These are phyloP conservation scores for Vesta saturnalis DNA, from an alignment of 2,888 invertebrate species.

Conservation along the genomic window DNA sequence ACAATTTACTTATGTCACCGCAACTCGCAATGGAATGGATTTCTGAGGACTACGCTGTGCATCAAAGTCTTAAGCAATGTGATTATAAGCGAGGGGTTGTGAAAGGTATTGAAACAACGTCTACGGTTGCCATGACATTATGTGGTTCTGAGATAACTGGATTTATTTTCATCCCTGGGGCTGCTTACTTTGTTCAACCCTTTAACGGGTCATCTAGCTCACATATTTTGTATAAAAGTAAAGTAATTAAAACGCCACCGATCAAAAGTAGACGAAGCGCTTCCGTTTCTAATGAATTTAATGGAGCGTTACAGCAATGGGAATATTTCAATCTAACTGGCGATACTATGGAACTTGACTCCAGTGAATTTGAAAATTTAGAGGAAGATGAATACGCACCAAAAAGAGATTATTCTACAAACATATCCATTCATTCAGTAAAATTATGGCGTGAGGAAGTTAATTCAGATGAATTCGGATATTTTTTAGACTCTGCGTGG, in stretches of 20 bases:
- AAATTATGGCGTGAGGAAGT: constrained; percentile 50
- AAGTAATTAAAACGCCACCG: constrained; percentile 17
- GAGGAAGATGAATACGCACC: constrained; percentile 7
- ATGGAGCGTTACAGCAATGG: constrained; percentile 35
- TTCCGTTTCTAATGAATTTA: constrained; percentile 12
- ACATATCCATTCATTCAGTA: not conserved
- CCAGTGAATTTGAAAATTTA: constrained; percentile 38
- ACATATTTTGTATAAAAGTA: constrained; percentile 30
- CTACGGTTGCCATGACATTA: constrained; percentile 52
- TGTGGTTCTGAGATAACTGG: constrained; percentile 51
- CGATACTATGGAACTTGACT: constrained; percentile 60
- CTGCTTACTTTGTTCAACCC: constrained; percentile 53
- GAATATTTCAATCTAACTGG: constrained; percentile 63
- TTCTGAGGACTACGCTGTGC: constrained; percentile 40
- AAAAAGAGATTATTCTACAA: not conserved
- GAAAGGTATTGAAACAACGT: constrained; percentile 47
- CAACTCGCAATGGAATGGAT: constrained; percentile 51
- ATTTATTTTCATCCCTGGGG: constrained; percentile 49
- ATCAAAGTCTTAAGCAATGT: constrained; percentile 45
- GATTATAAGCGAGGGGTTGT: constrained; percentile 53
- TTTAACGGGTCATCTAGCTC: constrained; percentile 38
- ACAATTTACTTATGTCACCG: constrained; percentile 50
- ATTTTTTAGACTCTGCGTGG: constrained; percentile 63
- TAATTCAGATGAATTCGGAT: constrained; percentile 60
- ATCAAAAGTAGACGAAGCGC: constrained; percentile 8